Conservation (phyloP, 2,888 invertebrate genomes). For the Rhogogaster chlorosoma region DNA sequence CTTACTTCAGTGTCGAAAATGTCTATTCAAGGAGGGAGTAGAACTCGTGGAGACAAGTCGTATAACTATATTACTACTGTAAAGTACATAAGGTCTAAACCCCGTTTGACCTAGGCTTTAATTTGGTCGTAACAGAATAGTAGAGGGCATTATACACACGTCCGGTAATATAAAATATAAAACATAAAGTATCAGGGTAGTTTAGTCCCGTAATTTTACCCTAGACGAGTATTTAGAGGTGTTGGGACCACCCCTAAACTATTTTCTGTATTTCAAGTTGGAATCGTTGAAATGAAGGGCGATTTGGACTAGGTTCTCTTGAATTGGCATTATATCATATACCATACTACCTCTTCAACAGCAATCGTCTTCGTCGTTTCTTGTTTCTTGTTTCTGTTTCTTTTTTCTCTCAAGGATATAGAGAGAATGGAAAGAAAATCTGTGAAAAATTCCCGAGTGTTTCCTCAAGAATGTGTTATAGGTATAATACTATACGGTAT, state of each 20-base stretch:
- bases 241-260: neutral
- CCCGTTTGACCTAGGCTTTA: constrained; percentile 12
- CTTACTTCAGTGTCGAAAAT: neutral
- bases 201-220: neutral
- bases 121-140: neutral
- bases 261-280: neutral
- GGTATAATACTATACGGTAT: neutral
- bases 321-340: neutral
- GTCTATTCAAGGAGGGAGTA: neutral
- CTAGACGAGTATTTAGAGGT: neutral
- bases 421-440: neutral
- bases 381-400: too few relatives aligned
- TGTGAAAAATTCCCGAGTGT: neutral
- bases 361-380: neutral
- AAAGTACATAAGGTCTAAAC: neutral
- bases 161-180: neutral
- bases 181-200: neutral
- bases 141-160: neutral
- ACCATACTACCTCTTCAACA: neutral
- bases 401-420: neutral
- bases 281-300: neutral
- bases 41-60: neutral
- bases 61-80: neutral
- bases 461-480: neutral
- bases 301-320: neutral